A percentile compares a stretch with the other conserved stretches of the same genome.
These are phyloP conservation scores for Drosophila melanosoma DNA, from an alignment of 2,888 invertebrate genomes.

Conservation along the genomic window DNA sequence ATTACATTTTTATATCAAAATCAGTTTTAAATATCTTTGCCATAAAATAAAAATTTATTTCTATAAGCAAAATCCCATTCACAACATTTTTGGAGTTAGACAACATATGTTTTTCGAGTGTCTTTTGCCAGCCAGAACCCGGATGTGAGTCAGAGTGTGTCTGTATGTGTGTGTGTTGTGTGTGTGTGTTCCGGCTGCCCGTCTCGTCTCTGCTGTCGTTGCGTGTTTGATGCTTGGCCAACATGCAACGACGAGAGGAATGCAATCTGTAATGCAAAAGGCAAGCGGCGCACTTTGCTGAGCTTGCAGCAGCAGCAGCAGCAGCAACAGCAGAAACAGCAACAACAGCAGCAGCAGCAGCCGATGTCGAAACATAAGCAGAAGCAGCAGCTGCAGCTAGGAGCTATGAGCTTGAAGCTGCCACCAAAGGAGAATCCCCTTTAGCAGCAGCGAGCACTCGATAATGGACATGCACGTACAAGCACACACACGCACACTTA, in stretches of 20 bases:
- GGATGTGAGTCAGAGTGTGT: conserved; percentile 3
- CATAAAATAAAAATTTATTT: background rate
- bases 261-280: conserved; percentile 80
- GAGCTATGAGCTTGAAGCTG: conserved; percentile 4
- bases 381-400: conserved; percentile 15
- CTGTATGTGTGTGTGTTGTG: background rate
- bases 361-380: conserved; percentile 2
- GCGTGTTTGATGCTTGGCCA: conserved; percentile 71
- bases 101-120: background rate
- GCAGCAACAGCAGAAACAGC: background rate
- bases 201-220: conserved; percentile 33
- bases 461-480: conserved; percentile 64
- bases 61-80: background rate
- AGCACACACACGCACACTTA: conserved; percentile 25
- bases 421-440: conserved; percentile 15
- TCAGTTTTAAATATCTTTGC: too few species aligned
- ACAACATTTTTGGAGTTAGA: background rate
- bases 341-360: background rate
- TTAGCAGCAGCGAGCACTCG: conserved; percentile 40
- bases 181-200: background rate
- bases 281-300: conserved; percentile 68
- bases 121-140: background rate
- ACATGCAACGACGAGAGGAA: conserved; percentile 66
- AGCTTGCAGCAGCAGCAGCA: conserved; percentile 43
- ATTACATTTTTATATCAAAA: background rate